phyloP scores from a whole-genome alignment of 1,140 invertebrate species.

The Maniola jurtina region DNA sequence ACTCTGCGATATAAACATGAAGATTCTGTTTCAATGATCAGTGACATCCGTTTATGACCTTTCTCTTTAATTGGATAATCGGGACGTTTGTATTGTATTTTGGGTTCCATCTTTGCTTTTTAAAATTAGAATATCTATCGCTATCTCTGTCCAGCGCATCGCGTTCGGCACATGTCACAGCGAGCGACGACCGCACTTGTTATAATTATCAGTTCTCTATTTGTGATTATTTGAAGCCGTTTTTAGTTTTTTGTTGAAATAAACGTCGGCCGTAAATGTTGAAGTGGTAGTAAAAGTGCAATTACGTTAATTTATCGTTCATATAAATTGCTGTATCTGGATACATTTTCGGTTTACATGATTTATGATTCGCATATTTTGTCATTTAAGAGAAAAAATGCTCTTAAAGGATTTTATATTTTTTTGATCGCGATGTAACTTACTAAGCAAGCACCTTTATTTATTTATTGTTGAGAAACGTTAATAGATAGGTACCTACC shows the following conservation, averaged over 20 bases:
- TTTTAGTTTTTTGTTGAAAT: constrained; percentile 67
- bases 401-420: constrained; percentile 26
- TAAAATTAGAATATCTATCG: constrained; percentile 69
- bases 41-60: constrained; percentile 50
- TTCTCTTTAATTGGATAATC: constrained; percentile 58
- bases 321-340: constrained; percentile 30
- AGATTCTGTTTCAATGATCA: constrained; percentile 52
- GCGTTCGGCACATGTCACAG: constrained; percentile 17
- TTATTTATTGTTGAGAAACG: no score
- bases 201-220: constrained; percentile 66
- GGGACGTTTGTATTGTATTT: constrained; percentile 70
- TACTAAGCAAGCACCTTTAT: constrained; percentile 22
- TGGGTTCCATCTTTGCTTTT: constrained; percentile 77
- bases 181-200: constrained; percentile 48
- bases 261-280: constrained; percentile 44
- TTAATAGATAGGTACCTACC: no score
- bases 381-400: constrained; percentile 16
- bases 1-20: constrained; percentile 51
- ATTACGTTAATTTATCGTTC: constrained; percentile 33
- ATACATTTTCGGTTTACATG: constrained; percentile 31
- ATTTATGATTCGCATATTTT: constrained; percentile 36
- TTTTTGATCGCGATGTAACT: constrained; percentile 28
- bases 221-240: constrained; percentile 66
- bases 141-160: constrained; percentile 51
- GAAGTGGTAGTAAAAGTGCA: constrained; percentile 27